Conservation (phyloP, 2,888 invertebrate species). For the Drosophila falleni region DNA sequence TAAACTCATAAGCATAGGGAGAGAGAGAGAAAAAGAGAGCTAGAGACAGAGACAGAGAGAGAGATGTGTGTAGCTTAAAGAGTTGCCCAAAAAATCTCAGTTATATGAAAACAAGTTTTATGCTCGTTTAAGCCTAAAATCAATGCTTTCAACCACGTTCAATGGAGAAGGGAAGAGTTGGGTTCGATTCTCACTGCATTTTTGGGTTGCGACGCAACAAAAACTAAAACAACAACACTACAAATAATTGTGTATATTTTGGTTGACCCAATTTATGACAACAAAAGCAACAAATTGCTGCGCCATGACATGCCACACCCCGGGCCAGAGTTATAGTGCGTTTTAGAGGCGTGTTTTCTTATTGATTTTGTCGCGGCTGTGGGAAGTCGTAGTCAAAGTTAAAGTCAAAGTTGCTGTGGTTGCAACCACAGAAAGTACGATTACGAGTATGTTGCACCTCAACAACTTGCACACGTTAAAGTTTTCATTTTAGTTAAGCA, state of each 20-base stretch:
- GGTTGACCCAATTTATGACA: constrained; percentile 76
- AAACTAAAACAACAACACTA: constrained; percentile 28
- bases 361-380: constrained; percentile 49
- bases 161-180: not conserved
- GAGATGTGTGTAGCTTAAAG: constrained; percentile 18
- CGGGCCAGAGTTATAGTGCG: constrained; percentile 16
- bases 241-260: constrained; percentile 71
- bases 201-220: constrained; percentile 21
- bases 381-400: constrained; percentile 17
- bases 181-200: constrained; percentile 53
- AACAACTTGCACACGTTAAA: constrained; percentile 26
- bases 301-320: constrained; percentile 27
- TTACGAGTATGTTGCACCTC: constrained; percentile 17
- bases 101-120: constrained; percentile 69
- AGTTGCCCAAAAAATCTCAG: constrained; percentile 56
- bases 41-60: not conserved
- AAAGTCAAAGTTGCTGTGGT: constrained; percentile 40
- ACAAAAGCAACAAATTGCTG: constrained; percentile 35
- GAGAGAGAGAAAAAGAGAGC: too few species aligned
- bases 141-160: constrained; percentile 37
- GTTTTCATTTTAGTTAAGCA: constrained; percentile 26
- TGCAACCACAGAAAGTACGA: constrained; percentile 20
- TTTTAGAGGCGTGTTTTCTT: constrained; percentile 46
- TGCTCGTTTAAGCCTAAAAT: constrained; percentile 44
- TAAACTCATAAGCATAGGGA: constrained; percentile 30